Evolutionary conservation across 2,888 invertebrate species (phyloP), one percentile per base, ranked within the genome.

Genomic region (Toxonevra muliebris): DNA sequence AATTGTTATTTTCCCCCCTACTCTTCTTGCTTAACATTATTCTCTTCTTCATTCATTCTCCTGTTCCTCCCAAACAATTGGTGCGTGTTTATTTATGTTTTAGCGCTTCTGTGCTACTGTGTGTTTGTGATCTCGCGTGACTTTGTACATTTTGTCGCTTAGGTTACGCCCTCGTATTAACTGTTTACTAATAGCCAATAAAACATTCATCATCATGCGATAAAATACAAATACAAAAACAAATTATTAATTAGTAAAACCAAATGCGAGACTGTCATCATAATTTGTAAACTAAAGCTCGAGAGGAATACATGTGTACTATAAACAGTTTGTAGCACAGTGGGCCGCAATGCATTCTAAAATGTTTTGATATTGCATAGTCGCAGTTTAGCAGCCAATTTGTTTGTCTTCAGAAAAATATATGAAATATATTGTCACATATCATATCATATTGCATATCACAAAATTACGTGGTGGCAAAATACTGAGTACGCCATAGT

Each of bases 231-330:
- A 55, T 13, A 13, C 54, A 54, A 66, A 69, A 59, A 66, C 70
- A 72, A 74, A 79, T 77, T 81, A 81, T 81, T 79, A 79, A 79
- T 79, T 79, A 79, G 80, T 76, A 65, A 63, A 75, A 78, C 81
- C 80, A 73, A 81, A 81, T 80, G 77, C 72, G 62, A 73, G 75
- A 77, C 76, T 80, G 78, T 79, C 73, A 75, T 70, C 77, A 73
- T 81, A 73, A 80, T 74, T 80, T 74, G 71, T 73, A 30, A 30
- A 30, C 30, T 30, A 30, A 30, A 30, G 30, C 30, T 30, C 30
- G 7, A 30, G 30, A 2, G 2, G 3, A 4, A 30, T 30, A 7
- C 30, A 30, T 30, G 7, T 30, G 7, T 30, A 30, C 30, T 4
- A 30, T 30, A 4, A 30, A 30, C 2, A 30, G 30, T 30, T 30